These are phyloP conservation scores for Nebria salina DNA, from an alignment of 2,888 invertebrate species.

Conservation along the genomic window DNA sequence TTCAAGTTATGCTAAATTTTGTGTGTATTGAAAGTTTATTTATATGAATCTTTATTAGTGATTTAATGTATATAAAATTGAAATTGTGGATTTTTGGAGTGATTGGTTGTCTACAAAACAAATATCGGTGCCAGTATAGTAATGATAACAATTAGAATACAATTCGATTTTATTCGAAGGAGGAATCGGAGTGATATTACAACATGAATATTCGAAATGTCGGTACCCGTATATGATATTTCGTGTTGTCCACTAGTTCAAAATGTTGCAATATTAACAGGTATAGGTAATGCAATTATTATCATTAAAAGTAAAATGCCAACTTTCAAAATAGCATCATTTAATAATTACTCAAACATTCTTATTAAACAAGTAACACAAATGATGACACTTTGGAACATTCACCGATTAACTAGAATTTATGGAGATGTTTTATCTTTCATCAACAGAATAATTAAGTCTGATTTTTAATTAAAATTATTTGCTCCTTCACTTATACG, in stretches of 20 bases:
- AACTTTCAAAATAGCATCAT: constrained; percentile 40
- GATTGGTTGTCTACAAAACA: too few relatives aligned
- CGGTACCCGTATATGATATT: constrained; percentile 30
- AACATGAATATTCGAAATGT: constrained; percentile 30
- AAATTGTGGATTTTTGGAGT: too few relatives aligned
- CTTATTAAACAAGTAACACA: constrained; percentile 11
- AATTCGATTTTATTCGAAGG: constrained; percentile 12
- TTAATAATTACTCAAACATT: constrained; percentile 28
- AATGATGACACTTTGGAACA: constrained; percentile 15
- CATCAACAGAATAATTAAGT: neutral
- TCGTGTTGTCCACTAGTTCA: neutral
- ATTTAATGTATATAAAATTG: neutral
- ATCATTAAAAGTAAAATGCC: constrained; percentile 37
- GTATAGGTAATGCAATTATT: constrained; percentile 23
- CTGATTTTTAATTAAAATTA: neutral
- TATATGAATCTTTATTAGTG: too few relatives aligned
- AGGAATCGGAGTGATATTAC: constrained; percentile 14
- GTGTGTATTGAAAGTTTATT: too few relatives aligned
- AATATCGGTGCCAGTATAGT: neutral
- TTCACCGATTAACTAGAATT: constrained; percentile 14
- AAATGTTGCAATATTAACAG: neutral
- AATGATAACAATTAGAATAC: neutral
- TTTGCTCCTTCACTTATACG: neutral
- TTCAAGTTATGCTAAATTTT: too few relatives aligned
- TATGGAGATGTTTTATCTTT: neutral